Conservation (phyloP, 2,888 invertebrate species). For the Phortica okadai region DNA sequence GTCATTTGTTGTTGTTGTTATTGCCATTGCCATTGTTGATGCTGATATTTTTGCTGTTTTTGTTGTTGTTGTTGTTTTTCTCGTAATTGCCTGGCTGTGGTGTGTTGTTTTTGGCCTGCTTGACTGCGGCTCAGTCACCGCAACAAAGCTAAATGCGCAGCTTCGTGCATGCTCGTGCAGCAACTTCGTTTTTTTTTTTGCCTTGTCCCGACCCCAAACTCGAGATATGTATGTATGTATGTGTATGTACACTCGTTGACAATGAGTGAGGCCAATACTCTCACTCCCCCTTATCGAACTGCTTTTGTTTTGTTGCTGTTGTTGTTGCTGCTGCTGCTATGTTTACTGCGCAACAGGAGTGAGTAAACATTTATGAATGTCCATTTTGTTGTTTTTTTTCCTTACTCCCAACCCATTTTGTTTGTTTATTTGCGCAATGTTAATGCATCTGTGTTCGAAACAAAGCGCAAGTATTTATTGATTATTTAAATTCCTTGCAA, state of each 20-base stretch:
- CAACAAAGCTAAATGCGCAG: slow-evolving; percentile 41
- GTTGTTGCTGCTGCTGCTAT: not conserved
- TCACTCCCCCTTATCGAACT: slow-evolving; percentile 33
- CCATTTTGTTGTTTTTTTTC: not conserved
- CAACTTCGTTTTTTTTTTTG: slow-evolving; percentile 48
- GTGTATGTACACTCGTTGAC: slow-evolving; percentile 9
- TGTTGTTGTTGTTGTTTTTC: slow-evolving; percentile 18
- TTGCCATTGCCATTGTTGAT: slow-evolving; percentile 46
- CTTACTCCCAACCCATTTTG: not conserved
- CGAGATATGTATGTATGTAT: not conserved
- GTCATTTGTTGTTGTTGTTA: slow-evolving; percentile 53
- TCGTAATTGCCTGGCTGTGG: not conserved
- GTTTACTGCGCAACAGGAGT: slow-evolving; percentile 9
- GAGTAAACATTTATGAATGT: not conserved
- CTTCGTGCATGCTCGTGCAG: slow-evolving; percentile 38
- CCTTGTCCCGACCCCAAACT: not conserved
- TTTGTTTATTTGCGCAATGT: not conserved
- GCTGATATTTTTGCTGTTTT: slow-evolving; percentile 10
- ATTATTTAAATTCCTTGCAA: not conserved
- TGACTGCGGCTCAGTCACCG: slow-evolving; percentile 39
- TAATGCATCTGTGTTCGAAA: not conserved
- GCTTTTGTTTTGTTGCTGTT: slow-evolving; percentile 1
- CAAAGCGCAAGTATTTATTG: not conserved
- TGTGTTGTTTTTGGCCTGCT: not conserved
- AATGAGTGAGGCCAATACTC: slow-evolving; percentile 46